Conservation (phyloP, 2,797 vertebrate species). For the Betta splendens region DNA sequence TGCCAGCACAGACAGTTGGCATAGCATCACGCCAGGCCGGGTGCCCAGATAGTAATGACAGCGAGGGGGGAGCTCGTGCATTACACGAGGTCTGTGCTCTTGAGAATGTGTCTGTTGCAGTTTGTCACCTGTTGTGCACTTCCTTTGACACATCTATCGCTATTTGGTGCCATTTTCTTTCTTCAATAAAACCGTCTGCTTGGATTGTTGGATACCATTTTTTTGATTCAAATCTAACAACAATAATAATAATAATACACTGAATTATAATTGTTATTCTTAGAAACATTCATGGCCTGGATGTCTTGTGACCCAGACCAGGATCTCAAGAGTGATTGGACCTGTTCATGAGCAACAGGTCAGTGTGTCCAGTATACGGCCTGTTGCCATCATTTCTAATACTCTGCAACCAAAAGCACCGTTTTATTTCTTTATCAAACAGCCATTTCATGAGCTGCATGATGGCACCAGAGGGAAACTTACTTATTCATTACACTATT, state of each 20-base stretch:
- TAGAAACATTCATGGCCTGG: conserved; percentile 8
- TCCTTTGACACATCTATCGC: conserved; percentile 55
- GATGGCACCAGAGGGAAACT: not conserved
- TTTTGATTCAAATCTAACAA: conserved; percentile 29
- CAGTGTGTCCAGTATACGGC: too few relatives aligned
- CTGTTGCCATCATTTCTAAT: not conserved
- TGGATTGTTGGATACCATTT: conserved; percentile 29
- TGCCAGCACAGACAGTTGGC: conserved; percentile 86
- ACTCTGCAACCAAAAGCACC: not conserved
- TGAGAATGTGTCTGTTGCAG: conserved; percentile 51
- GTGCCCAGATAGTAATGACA: conserved; percentile 81
- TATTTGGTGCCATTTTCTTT: conserved; percentile 45
- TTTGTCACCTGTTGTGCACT: conserved; percentile 68
- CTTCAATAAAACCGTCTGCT: conserved; percentile 36
- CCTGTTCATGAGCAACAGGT: conserved; percentile 44
- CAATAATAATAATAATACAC: conserved; percentile 17
- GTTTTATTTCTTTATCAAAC: not conserved
- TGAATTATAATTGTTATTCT: conserved; percentile 10
- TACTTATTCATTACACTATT: conserved; percentile 22
- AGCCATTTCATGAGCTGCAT: conserved; percentile 7
- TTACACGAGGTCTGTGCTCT: conserved; percentile 76
- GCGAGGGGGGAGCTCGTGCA: conserved; percentile 71
- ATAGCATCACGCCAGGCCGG: conserved; percentile 76
- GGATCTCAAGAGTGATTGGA: conserved; percentile 40
- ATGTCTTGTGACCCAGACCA: conserved; percentile 17